phyloP scores from a whole-genome alignment of 2,888 invertebrate species.

The Onchidella celtica region DNA sequence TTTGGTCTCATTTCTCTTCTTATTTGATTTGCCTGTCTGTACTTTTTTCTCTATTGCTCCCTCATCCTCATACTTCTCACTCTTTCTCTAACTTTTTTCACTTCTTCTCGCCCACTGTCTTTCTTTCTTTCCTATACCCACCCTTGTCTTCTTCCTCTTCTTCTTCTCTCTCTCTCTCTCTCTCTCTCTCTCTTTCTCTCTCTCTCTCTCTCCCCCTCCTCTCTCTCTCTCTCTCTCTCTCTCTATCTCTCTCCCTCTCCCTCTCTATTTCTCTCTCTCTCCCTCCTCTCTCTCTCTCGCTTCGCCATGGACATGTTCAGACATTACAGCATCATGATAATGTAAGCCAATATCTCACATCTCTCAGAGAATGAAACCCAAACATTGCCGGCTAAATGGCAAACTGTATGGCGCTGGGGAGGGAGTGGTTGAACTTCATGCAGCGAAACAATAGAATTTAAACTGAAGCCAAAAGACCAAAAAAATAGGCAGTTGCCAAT shows the following conservation, averaged over 20 bases:
- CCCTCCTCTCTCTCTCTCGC: too few relatives aligned
- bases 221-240: not conserved
- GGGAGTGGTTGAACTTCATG: too few relatives aligned
- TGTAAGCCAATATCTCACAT: too few relatives aligned
- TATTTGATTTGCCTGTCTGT: not conserved
- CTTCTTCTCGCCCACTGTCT: not conserved
- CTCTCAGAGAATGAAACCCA: too few relatives aligned
- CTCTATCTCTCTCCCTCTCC: too few relatives aligned
- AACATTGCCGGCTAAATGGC: too few relatives aligned
- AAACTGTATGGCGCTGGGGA: too few relatives aligned
- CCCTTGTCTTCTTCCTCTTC: not conserved
- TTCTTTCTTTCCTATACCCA: not conserved
- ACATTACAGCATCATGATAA: too few relatives aligned
- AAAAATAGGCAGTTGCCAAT: too few relatives aligned
- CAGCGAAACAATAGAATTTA: not conserved
- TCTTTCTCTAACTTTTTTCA: not conserved
- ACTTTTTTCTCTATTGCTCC: not conserved
- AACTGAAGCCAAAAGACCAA: too few relatives aligned
- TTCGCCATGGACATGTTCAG: not conserved
- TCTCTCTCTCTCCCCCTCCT: not conserved
- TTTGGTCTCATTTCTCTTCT: not conserved
- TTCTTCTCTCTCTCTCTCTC: not conserved
- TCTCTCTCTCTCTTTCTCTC: constrained; percentile 13
- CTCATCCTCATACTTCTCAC: not conserved
- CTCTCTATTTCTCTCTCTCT: too few relatives aligned